Percentiles rank a stretch among this genome's conserved stretches.
Evolutionary conservation across 1,140 invertebrate species (phyloP).

Genomic region (Drosophila grimshawi): DNA sequence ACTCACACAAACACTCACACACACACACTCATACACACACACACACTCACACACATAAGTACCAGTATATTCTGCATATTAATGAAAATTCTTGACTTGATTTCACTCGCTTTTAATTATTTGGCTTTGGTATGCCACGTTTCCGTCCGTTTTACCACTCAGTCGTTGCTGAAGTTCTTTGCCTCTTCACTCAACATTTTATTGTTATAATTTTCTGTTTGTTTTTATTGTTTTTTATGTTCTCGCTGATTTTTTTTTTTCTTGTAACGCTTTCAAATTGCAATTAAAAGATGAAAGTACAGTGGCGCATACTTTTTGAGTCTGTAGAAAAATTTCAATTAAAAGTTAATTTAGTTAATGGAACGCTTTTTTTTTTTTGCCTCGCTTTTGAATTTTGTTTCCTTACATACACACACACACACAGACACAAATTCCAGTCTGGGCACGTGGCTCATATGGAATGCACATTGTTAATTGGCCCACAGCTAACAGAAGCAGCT

Average conservation of each 20-base stretch:
- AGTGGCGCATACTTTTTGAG: conserved; percentile 10
- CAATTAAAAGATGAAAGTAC: conserved; percentile 49
- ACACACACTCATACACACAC: neutral
- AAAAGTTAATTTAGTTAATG: conserved; percentile 73
- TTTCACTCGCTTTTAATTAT: neutral
- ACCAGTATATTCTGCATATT: neutral
- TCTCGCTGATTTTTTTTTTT: neutral
- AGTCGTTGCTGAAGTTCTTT: neutral
- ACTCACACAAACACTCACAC: neutral
- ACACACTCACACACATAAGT: neutral
- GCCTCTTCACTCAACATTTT: neutral
- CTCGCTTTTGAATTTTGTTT: conserved; percentile 20
- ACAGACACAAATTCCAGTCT: conserved; percentile 5
- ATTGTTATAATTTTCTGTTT: conserved; percentile 16
- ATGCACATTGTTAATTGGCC: conserved; percentile 11
- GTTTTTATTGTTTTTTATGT: conserved; percentile 17
- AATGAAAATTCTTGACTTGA: conserved; percentile 14
- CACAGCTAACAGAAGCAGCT: neutral
- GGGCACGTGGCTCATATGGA: conserved; percentile 16
- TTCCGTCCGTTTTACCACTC: neutral
- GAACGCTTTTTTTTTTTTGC: conserved; percentile 42
- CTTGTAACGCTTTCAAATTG: conserved; percentile 14
- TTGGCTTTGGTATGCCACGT: neutral
- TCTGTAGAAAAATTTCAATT: conserved; percentile 57
- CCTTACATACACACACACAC: neutral